phyloP scores from a whole-genome alignment of 1,140 invertebrate genomes.

The Phthorimaea operculella region DNA sequence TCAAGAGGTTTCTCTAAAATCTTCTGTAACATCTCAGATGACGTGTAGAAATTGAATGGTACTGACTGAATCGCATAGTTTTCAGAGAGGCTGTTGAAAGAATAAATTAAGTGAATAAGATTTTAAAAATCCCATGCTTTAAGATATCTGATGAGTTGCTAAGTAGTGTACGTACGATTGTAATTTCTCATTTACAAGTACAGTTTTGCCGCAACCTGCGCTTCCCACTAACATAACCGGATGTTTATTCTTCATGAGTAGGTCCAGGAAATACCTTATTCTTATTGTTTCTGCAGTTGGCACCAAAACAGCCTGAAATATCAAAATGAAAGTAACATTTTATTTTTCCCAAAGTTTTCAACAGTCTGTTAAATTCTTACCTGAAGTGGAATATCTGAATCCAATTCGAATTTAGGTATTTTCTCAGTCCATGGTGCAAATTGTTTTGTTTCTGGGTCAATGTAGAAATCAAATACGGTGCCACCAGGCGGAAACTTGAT shows the following conservation, averaged over 20 bases:
- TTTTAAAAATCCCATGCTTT: neutral
- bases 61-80: conserved; percentile 91
- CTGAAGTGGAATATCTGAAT: conserved; percentile 91
- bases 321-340: neutral
- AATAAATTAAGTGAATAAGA: neutral
- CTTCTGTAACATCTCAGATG: conserved; percentile 95
- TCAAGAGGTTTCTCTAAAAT: conserved; percentile 96
- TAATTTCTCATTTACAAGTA: conserved; percentile 89
- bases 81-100: conserved; percentile 75
- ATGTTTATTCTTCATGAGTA: conserved; percentile 87
- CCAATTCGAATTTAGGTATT: conserved; percentile 90
- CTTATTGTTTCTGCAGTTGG: conserved; percentile 94
- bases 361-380: conserved; percentile 46
- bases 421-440: conserved; percentile 91
- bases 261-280: conserved; percentile 89
- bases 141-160: neutral
- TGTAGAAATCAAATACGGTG: conserved; percentile 97
- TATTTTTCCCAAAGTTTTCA: too few relatives aligned
- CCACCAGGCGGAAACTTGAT: conserved; percentile 90
- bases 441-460: conserved; percentile 89
- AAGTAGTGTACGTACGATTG: conserved; percentile 47
- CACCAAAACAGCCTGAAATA: conserved; percentile 82
- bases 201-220: conserved; percentile 92
- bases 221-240: conserved; percentile 95
- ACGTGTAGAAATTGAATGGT: conserved; percentile 97